Base-by-base conservation (phyloP, 2,113 vertebrate species). In the Mandrillus leucophaeus region DNA sequence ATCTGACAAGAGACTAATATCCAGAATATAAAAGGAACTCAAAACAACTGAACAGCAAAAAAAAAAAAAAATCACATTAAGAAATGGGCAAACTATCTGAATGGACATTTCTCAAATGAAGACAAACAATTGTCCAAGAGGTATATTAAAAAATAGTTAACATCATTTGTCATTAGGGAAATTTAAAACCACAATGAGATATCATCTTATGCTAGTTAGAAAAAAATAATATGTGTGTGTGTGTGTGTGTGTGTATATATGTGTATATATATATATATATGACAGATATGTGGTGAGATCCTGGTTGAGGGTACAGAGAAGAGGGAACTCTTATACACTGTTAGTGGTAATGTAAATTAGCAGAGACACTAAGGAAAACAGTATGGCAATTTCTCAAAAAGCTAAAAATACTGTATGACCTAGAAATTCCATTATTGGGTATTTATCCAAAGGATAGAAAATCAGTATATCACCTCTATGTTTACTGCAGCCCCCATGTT, bases 191-290 rank as follows among this genome's bases (percentile, higher is more conserved):
- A 75, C 72, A 75, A 75, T 75, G 23, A 73, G 22, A 73, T 43
- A 23, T 73, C 72, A 72, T 40, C n/a, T 70, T 43, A 43, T 6
- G 23, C 40, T 23, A 75, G 23, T 43, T 75, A 25, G 72, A 75
- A 75, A 59, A 59, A 59, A 23, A 0, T 55, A 7, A 0, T 50
- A 3, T 50, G 48, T 50, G 12, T 50, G 0, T 48, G 0, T 12
- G 12, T 13, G 12, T 3, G 12, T 3, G 43, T 43, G 43, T 5
- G 45, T 40, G 40, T 40, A 2, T 40, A 5, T 43, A 5, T 43
- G 40, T 43, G 40, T 40, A 5, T 43, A 5, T 43, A 5, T 43
- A 5, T 43, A 4, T 40, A 4, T 40, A 6, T 18, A 55, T 55
- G 52, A 20, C 6, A 55, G 52, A 55, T 55, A 55, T 55, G 18